Evolutionary conservation across 1,140 invertebrate genomes (phyloP).

Genomic region (Drosophila triauraria): DNA sequence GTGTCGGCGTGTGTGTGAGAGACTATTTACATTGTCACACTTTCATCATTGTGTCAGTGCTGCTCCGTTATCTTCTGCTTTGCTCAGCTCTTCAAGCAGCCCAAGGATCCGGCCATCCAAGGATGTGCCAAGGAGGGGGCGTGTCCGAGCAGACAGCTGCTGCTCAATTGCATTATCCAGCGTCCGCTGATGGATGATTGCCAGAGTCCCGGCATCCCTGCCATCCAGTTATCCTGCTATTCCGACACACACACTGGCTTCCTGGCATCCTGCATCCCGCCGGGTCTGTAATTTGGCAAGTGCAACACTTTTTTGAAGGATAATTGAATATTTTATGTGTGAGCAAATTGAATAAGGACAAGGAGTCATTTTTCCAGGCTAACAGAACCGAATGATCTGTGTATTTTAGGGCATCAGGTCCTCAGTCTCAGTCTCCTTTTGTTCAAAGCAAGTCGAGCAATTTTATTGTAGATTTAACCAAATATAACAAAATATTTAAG

Average conservation of each 20-base stretch:
- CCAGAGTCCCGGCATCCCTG: slow-evolving; percentile 8
- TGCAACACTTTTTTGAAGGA: slow-evolving; percentile 17
- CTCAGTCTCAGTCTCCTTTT: neutral
- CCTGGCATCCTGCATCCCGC: slow-evolving; percentile 13
- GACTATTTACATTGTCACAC: slow-evolving; percentile 66
- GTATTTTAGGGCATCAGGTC: neutral
- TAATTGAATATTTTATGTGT: slow-evolving; percentile 55
- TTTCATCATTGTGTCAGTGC: slow-evolving; percentile 54
- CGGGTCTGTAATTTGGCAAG: slow-evolving; percentile 67
- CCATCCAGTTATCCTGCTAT: neutral
- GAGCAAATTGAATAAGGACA: slow-evolving; percentile 9
- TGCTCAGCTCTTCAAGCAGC: slow-evolving; percentile 41
- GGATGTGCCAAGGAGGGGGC: slow-evolving; percentile 35
- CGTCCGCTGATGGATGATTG: slow-evolving; percentile 57
- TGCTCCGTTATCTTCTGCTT: slow-evolving; percentile 33
- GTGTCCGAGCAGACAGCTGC: slow-evolving; percentile 54
- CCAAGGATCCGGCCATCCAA: slow-evolving; percentile 28
- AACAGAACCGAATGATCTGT: slow-evolving; percentile 11
- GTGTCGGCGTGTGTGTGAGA: slow-evolving; percentile 14
- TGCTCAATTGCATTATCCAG: slow-evolving; percentile 63
- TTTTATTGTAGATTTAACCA: neutral
- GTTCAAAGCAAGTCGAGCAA: neutral
- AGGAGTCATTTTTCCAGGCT: slow-evolving; percentile 14
- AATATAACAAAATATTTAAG: neutral
- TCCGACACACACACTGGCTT: neutral